These are phyloP conservation scores for Callionymus lyra DNA, from an alignment of 2,113 vertebrate genomes.

Conservation along the genomic window DNA sequence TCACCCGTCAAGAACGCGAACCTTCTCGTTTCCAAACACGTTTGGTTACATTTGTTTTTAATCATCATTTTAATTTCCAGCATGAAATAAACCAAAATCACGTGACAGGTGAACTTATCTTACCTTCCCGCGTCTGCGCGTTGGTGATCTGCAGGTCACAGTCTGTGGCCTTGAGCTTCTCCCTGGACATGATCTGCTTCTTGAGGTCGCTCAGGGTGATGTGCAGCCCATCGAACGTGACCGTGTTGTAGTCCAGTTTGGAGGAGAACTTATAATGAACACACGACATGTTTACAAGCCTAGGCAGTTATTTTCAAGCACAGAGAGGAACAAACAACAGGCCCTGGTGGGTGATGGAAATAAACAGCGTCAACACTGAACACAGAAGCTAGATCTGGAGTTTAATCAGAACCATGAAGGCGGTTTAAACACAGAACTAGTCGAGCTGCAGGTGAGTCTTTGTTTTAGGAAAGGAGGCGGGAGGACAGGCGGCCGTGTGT, in stretches of 20 bases:
- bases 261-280: conserved; percentile 98
- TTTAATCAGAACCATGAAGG: conserved; percentile 37
- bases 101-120: not conserved
- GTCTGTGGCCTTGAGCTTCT: conserved; percentile 94
- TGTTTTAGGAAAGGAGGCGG: not conserved
- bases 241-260: conserved; percentile 96
- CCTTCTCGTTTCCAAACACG: no score
- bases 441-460: conserved; percentile 8
- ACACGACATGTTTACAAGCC: conserved; percentile 82
- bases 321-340: conserved; percentile 9
- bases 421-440: conserved; percentile 44
- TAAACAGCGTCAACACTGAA: conserved; percentile 52
- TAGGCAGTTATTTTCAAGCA: conserved; percentile 37
- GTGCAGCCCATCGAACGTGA: conserved; percentile 94
- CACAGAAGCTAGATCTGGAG: conserved; percentile 41
- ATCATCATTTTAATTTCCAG: no score
- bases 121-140: conserved; percentile 96
- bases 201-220: conserved; percentile 94
- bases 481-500: conserved; percentile 1
- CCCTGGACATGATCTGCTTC: conserved; percentile 92
- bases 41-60: no score
- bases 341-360: conserved; percentile 24
- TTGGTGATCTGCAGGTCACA: conserved; percentile 98
- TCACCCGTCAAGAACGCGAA: no score
- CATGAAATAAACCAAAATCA: no score